Base-by-base conservation (phyloP, 2,113 vertebrate species). In the Ciconia boyciana region DNA sequence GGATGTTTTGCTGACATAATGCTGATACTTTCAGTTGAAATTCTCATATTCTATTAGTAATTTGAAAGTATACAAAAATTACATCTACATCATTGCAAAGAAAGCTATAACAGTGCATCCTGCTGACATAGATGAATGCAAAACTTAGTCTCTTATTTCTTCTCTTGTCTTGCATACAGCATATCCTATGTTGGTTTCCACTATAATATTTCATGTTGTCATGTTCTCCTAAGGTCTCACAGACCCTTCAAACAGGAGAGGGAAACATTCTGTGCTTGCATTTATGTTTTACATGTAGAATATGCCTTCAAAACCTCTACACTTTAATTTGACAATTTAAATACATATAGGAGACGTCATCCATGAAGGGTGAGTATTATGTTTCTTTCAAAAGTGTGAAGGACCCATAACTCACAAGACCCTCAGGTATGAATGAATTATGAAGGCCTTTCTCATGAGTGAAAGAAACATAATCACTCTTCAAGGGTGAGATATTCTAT, bases 391-490 rank as follows among this genome's bases (percentile, higher is more conserved):
- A 61, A 68, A 92, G 49, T 79, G 61, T 95, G 71, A 95, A 94
- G 81, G 68, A 89, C 82, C 74, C 84, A 72, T 90, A 95, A 90
- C 68, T 95, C 80, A 87, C 22, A 65, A 93, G 58, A 77, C 83
- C 86, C 86, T 94, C 64, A 93, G 68, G 75, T 96, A 81, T 83
- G 87, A 90, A 96, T 93, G 88, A 95, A 91, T 96, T 95, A 93
- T 94, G 94, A 96, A 96, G 90, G 87, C 55, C 48, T 95, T 88
- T 85, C 57, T 92, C 58, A n/a, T 44, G 77, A 96, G 83, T 87
- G 91, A 95, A 97, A 95, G 91, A 83, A 97, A 83, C 71, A 83
- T 89, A 87, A 91, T 95, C 77, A 71, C 44, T 96, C 94, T 96
- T 96, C 95, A 93, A 44, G 88, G 83, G 54, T 87, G 83, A 96